These are phyloP conservation scores for Aricia agestis DNA, from an alignment of 1,140 invertebrate genomes.

Conservation along the genomic window DNA sequence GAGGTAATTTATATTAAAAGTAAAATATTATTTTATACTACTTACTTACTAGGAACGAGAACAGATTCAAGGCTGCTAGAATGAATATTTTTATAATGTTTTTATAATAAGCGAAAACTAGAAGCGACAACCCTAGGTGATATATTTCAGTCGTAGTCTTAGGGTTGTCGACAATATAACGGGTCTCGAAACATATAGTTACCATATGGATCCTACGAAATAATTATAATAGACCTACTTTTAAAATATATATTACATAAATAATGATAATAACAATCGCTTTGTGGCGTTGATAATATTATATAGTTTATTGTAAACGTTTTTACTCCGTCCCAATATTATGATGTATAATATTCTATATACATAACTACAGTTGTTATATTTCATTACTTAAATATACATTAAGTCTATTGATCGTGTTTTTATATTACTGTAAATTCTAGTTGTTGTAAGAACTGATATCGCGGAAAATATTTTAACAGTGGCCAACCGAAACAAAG, in stretches of 20 bases:
- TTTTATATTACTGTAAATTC: constrained; percentile 42
- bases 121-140: constrained; percentile 35
- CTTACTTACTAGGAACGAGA: constrained; percentile 55
- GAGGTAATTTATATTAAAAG: constrained; percentile 38
- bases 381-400: constrained; percentile 45
- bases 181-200: constrained; percentile 69
- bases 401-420: constrained; percentile 39
- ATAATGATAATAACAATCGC: background rate
- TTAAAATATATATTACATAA: constrained; percentile 6
- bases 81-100: constrained; percentile 39
- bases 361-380: constrained; percentile 32
- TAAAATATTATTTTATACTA: constrained; percentile 37
- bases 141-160: background rate
- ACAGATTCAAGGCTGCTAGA: constrained; percentile 56
- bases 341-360: constrained; percentile 22
- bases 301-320: constrained; percentile 22
- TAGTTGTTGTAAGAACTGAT: constrained; percentile 30
- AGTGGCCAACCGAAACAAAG: constrained; percentile 42
- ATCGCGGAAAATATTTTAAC: constrained; percentile 18
- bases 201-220: constrained; percentile 63
- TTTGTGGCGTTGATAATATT: constrained; percentile 37
- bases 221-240: constrained; percentile 20
- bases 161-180: constrained; percentile 49
- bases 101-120: constrained; percentile 29
- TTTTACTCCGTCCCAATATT: constrained; percentile 37